These are phyloP conservation scores for Chaenocephalus aceratus DNA, from an alignment of 2,113 vertebrate genomes.

Conservation along the genomic window DNA sequence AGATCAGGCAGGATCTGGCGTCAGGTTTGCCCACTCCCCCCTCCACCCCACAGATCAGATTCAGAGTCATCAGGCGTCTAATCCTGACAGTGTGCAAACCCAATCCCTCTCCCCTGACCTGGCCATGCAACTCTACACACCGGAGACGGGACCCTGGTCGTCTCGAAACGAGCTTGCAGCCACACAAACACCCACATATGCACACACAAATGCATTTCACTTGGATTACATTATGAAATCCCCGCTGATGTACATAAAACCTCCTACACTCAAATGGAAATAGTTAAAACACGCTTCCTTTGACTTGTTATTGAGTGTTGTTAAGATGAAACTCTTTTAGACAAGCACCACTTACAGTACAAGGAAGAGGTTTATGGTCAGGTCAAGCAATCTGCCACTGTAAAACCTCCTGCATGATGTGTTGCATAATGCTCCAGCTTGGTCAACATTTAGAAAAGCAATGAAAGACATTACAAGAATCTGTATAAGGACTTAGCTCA, in stretches of 20 bases:
- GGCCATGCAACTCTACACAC: constrained; percentile 58
- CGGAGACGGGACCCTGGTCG: constrained; percentile 9
- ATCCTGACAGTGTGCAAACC: constrained; percentile 63
- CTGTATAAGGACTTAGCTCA: constrained; percentile 40
- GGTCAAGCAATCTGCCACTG: neutral
- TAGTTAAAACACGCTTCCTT: constrained; percentile 28
- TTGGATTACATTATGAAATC: constrained; percentile 3
- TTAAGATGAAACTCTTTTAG: constrained; percentile 8
- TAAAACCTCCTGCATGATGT: constrained; percentile 42
- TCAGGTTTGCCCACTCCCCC: constrained; percentile 33
- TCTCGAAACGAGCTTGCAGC: constrained; percentile 20
- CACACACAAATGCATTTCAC: constrained; percentile 7
- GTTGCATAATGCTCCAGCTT: constrained; percentile 42
- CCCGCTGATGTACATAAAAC: neutral
- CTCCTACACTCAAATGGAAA: constrained; percentile 44
- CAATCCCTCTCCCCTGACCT: constrained; percentile 58
- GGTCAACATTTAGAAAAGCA: constrained; percentile 58
- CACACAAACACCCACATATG: constrained; percentile 23
- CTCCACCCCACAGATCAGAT: constrained; percentile 53
- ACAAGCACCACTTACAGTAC: neutral
- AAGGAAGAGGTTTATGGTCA: constrained; percentile 55
- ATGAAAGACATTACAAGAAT: constrained; percentile 39
- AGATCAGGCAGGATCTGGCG: constrained; percentile 26
- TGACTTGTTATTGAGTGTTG: constrained; percentile 43
- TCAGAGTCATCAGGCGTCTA: constrained; percentile 48